Percentiles rank a stretch among this genome's conserved stretches.
Evolutionary conservation across 1,140 invertebrate species (phyloP).

Genomic region (Lordiphosa collinella): DNA sequence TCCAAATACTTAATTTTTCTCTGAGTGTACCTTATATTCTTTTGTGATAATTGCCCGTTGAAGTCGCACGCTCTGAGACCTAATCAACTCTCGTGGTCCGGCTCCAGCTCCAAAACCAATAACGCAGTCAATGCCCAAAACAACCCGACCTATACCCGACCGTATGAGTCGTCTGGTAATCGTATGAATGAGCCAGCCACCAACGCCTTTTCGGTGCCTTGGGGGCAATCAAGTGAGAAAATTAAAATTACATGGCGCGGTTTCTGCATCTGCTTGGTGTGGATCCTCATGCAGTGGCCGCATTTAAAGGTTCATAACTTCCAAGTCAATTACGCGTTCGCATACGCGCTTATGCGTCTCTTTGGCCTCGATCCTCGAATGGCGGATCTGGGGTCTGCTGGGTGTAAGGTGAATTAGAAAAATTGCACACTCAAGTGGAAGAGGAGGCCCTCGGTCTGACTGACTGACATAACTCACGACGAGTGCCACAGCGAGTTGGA

Average conservation of each 20-base stretch:
- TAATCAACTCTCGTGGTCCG: too few relatives aligned
- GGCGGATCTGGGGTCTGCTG: slow-evolving; percentile 19
- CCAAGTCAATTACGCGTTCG: slow-evolving; percentile 72
- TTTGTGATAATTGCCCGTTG: too few relatives aligned
- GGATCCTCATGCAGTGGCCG: slow-evolving; percentile 37
- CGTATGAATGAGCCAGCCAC: neutral
- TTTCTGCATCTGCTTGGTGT: neutral
- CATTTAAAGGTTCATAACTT: slow-evolving; percentile 78
- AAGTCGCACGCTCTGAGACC: too few relatives aligned
- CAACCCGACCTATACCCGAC: neutral
- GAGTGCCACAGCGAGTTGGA: neutral
- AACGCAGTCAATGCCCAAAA: too few relatives aligned
- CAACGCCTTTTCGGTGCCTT: slow-evolving; percentile 1
- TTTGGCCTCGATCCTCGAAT: neutral
- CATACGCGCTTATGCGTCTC: slow-evolving; percentile 29
- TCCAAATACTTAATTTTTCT: neutral
- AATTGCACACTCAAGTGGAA: slow-evolving; percentile 65
- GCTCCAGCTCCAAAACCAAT: too few relatives aligned
- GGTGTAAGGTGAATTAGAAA: slow-evolving; percentile 59
- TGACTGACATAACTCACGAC: slow-evolving; percentile 75
- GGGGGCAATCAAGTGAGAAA: slow-evolving; percentile 74
- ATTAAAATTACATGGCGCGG: slow-evolving; percentile 70
- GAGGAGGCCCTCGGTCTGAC: slow-evolving; percentile 48
- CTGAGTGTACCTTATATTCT: too few relatives aligned
- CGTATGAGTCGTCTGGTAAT: slow-evolving; percentile 29